Conservation (phyloP, 2,113 vertebrate genomes). For the Elephas maximus region DNA sequence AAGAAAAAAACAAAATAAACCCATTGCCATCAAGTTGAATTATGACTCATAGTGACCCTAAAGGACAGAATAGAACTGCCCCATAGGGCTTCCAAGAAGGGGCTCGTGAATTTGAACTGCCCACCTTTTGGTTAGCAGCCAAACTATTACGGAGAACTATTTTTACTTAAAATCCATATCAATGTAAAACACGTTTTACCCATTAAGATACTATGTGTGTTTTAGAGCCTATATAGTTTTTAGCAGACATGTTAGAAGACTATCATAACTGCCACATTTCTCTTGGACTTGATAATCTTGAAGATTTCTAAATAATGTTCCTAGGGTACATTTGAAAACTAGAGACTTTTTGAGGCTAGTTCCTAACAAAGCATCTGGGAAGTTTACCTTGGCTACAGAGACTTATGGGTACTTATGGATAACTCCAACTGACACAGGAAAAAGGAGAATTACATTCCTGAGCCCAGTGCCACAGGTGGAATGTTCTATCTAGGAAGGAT, state of each 20-base stretch:
- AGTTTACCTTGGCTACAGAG: background rate
- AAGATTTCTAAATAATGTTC: background rate
- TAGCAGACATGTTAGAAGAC: background rate
- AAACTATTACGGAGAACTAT: background rate
- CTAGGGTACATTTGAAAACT: background rate
- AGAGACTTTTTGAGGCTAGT: background rate
- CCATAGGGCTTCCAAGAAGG: no score
- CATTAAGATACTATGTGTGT: background rate
- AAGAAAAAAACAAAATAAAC: no score
- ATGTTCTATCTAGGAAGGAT: background rate
- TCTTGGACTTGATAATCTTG: background rate
- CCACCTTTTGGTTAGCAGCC: no score
- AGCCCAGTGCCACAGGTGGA: background rate
- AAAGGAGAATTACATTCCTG: background rate
- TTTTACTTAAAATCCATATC: conserved; percentile 15
- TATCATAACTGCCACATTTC: background rate
- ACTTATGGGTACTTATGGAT: background rate
- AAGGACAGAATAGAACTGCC: no score
- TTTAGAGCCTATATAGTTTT: background rate
- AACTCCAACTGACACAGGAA: background rate
- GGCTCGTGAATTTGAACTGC: no score
- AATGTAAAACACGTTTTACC: background rate
- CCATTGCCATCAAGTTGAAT: no score
- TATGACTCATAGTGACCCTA: no score
- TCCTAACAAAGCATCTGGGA: background rate